Percentiles rank a stretch among this genome's conserved stretches.
These are phyloP conservation scores for Rynchops niger DNA, from an alignment of 2,113 vertebrate genomes.

Conservation along the genomic window DNA sequence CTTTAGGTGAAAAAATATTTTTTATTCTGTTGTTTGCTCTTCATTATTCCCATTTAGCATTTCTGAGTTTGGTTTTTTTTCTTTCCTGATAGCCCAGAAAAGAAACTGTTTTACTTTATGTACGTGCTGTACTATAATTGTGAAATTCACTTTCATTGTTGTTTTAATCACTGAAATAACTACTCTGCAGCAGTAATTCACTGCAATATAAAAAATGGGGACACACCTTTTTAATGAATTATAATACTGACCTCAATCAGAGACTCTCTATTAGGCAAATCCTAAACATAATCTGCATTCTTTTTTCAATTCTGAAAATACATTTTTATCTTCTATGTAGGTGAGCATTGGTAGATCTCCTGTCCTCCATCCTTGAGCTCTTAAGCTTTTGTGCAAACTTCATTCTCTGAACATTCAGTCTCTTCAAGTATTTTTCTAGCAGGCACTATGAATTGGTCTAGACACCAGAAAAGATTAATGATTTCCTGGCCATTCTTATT, in stretches of 20 bases:
- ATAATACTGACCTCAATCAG: neutral
- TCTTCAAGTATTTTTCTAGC: neutral
- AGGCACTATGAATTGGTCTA: neutral
- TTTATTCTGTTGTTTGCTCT: neutral
- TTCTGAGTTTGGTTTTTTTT: neutral
- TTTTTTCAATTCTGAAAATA: neutral
- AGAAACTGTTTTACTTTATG: neutral
- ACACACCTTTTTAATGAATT: neutral
- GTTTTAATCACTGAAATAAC: neutral
- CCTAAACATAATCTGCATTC: neutral
- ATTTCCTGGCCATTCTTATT: neutral
- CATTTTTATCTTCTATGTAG: neutral
- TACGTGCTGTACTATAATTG: neutral
- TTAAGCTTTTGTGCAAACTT: neutral
- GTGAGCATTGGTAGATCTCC: neutral
- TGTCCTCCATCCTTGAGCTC: neutral
- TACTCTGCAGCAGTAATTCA: neutral
- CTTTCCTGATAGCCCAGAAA: neutral
- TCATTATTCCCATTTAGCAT: neutral
- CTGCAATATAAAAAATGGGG: neutral
- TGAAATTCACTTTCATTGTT: neutral
- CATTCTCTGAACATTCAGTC: neutral
- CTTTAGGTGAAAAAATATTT: neutral
- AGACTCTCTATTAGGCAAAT: neutral
- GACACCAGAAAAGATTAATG: neutral